Conservation (phyloP, 2,888 invertebrate genomes). For the Aspidapion aeneum region DNA sequence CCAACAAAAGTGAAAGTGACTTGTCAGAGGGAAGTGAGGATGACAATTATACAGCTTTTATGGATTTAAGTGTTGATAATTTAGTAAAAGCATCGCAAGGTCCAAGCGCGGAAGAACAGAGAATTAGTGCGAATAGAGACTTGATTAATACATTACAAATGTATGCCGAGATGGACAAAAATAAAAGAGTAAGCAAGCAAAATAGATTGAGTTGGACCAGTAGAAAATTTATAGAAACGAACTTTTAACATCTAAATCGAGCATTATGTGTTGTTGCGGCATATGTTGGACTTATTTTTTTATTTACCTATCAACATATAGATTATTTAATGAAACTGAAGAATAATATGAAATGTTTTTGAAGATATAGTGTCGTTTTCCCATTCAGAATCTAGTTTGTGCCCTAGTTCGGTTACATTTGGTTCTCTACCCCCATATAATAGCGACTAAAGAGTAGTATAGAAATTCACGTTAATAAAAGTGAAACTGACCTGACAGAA, state of each 20-base stretch:
- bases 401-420: conserved; percentile 14
- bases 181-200: background rate
- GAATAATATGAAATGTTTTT: conserved; percentile 68
- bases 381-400: conserved; percentile 1
- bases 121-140: background rate
- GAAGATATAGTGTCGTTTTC: conserved; percentile 19
- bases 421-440: conserved; percentile 21
- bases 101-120: background rate
- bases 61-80: conserved; percentile 25
- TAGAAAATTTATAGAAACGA: background rate
- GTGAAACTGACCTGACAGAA: conserved; percentile 14
- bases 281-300: no score
- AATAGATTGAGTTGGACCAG: background rate
- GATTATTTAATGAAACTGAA: conserved; percentile 61
- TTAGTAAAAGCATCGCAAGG: conserved; percentile 4
- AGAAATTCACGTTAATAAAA: conserved; percentile 10
- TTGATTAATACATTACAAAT: background rate
- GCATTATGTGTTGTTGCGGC: no score
- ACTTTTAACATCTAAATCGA: background rate
- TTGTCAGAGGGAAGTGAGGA: conserved; percentile 21
- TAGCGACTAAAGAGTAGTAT: conserved; percentile 13
- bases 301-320: no score
- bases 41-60: conserved; percentile 19
- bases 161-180: background rate
- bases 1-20: conserved; percentile 4